Conservation (phyloP, 2,797 vertebrate species). For the Enteromius afrohamiltoni region DNA sequence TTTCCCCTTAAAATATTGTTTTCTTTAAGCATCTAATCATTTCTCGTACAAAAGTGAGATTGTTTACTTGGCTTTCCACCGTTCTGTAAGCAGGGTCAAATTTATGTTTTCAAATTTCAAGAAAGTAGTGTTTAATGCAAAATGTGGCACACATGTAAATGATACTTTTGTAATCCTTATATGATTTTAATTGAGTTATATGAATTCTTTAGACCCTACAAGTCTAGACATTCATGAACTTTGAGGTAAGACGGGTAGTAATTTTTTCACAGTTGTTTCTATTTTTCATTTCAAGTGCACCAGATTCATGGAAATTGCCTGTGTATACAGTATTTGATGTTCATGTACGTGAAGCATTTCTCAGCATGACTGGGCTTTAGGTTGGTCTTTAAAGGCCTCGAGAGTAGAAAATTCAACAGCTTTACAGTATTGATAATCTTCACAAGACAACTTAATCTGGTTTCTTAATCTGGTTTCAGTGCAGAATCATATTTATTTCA, state of each 20-base stretch:
- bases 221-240: neutral
- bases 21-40: neutral
- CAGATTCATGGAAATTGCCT: neutral
- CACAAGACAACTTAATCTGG: slow-evolving; percentile 44
- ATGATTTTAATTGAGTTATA: neutral
- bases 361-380: neutral
- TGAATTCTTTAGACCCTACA: neutral
- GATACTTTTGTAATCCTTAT: too few relatives aligned
- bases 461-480: neutral
- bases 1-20: neutral
- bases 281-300: neutral
- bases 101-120: neutral
- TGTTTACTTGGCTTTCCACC: neutral
- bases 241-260: neutral
- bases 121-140: neutral
- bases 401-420: slow-evolving; percentile 5
- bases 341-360: neutral
- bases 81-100: neutral
- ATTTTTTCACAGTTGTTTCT: too few relatives aligned
- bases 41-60: neutral
- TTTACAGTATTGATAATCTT: slow-evolving; percentile 49
- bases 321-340: neutral
- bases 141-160: neutral
- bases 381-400: neutral
- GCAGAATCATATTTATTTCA: slow-evolving; percentile 19